Evolutionary conservation across 2,888 invertebrate genomes (phyloP).

Genomic region (Nudaria mundana): DNA sequence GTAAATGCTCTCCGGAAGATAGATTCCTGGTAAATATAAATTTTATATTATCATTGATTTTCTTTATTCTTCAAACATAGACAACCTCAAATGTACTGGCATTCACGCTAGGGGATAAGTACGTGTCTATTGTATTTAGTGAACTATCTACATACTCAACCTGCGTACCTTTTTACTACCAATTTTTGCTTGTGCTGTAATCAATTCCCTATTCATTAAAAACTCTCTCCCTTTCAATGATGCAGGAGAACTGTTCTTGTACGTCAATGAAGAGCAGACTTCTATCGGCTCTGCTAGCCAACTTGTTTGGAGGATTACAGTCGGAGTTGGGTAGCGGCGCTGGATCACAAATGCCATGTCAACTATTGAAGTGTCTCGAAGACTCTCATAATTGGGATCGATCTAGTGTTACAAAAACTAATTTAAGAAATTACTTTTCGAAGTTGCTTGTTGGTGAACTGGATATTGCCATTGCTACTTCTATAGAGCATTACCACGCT

Average conservation of each 20-base stretch:
- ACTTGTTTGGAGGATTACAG: conserved; percentile 63
- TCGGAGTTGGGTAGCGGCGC: conserved; percentile 45
- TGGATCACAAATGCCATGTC: conserved; percentile 60
- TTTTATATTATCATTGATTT: neutral
- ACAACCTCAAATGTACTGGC: too few species aligned
- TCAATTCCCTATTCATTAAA: too few species aligned
- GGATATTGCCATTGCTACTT: conserved; percentile 67
- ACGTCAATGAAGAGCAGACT: conserved; percentile 58
- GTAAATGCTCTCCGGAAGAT: conserved; percentile 57
- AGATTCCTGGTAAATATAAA: conserved; percentile 39
- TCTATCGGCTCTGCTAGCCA: conserved; percentile 53
- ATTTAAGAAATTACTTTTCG: conserved; percentile 56
- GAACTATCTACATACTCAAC: too few species aligned
- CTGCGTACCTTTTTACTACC: too few species aligned
- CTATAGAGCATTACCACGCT: conserved; percentile 69
- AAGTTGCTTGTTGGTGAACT: conserved; percentile 59
- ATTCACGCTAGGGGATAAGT: too few species aligned
- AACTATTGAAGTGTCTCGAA: conserved; percentile 66
- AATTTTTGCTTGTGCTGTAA: too few species aligned
- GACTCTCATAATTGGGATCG: conserved; percentile 70
- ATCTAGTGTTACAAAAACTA: conserved; percentile 50
- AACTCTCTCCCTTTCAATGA: conserved; percentile 16
- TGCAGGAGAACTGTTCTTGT: conserved; percentile 66
- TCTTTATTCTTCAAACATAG: too few species aligned
- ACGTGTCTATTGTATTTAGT: too few species aligned